A percentile compares a stretch with the other conserved stretches of the same genome.
phyloP scores from a whole-genome alignment of 2,888 invertebrate species.

The Dorcus hopei region DNA sequence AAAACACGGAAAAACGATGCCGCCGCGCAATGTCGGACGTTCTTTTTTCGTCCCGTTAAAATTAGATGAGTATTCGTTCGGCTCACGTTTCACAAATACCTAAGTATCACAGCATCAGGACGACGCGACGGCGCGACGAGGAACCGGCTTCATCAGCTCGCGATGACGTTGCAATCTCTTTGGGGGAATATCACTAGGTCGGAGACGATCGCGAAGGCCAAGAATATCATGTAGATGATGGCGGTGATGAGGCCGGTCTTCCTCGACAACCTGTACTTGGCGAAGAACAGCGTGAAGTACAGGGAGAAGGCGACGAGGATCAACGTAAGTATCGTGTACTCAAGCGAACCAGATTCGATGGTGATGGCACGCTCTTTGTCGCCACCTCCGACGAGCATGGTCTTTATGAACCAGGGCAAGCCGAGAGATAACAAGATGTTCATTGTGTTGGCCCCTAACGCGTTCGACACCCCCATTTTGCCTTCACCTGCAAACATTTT shows the following conservation, averaged over 20 bases:
- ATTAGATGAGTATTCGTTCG: too few species aligned
- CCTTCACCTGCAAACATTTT: conserved; percentile 64
- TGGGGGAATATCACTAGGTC: conserved; percentile 57
- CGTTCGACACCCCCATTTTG: conserved; percentile 84
- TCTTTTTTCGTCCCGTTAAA: too few species aligned
- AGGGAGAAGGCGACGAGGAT: conserved; percentile 70
- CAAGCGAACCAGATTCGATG: conserved; percentile 76
- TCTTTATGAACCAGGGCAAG: conserved; percentile 80
- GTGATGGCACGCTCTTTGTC: conserved; percentile 52
- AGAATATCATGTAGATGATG: conserved; percentile 65
- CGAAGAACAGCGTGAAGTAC: conserved; percentile 65
- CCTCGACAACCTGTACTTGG: conserved; percentile 68
- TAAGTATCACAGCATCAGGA: too few species aligned
- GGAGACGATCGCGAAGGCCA: conserved; percentile 72
- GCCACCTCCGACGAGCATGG: conserved; percentile 52
- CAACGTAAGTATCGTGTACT: conserved; percentile 77
- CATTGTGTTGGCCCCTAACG: conserved; percentile 80
- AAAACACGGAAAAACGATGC: too few species aligned
- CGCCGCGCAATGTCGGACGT: too few species aligned
- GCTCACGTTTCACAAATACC: too few species aligned
- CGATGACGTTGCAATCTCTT: not conserved
- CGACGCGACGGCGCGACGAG: too few species aligned
- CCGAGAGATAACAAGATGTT: conserved; percentile 81
- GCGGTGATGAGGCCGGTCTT: conserved; percentile 66
- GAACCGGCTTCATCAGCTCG: too few species aligned